Base-by-base conservation (phyloP, 2,113 vertebrate species). In the Pterophyllum scalare region DNA sequence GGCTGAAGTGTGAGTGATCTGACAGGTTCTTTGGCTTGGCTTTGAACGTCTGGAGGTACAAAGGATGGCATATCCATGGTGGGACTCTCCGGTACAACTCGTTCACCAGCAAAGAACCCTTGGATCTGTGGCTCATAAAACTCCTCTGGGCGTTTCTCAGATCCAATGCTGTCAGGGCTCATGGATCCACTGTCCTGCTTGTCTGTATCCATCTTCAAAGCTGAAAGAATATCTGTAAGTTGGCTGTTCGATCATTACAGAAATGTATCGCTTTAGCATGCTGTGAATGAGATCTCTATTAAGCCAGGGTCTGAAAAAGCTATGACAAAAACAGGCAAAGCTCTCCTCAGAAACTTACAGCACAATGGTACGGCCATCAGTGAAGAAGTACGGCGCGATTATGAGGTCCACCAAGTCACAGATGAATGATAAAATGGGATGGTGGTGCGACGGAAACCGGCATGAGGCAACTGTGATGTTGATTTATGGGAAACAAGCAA, bases 141-240 rank as follows among this genome's bases (percentile, higher is more conserved):
- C 49, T 95, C 95, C 15, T 95, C 95, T 7, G 89, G 91, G 5
- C 87, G 94, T 85, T 94, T 92, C 84, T 95, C 94, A 3, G 94
- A 92, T 86, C 93, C 95, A 57, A 94, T 94, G 91, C 94, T 94
- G 91, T 96, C 95, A 74, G 94, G 94, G 86, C 94, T 95, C 89
- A 94, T 93, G 75, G 94, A 95, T 74, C 94, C 91, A 79, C 95
- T 95, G 76, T 78, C 95, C 85, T 96, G 96, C 93, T 96, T 96
- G 83, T 89, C 97, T 91, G 96, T 95, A 85, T 98, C 98, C 97
- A 97, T 99, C 98, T 98, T 99, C 96, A 96, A 96, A 94, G 97
- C 98, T 99, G 98, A 93, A 98, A 99, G 93, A 94, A 99, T 96
- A 99, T 95, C 98, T 98, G 80, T 96, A 97, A 97, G 97, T 96